A percentile compares a stretch with the other conserved stretches of the same genome.
Evolutionary conservation across 2,113 vertebrate species (phyloP).

Genomic region (Albula glossodonta): DNA sequence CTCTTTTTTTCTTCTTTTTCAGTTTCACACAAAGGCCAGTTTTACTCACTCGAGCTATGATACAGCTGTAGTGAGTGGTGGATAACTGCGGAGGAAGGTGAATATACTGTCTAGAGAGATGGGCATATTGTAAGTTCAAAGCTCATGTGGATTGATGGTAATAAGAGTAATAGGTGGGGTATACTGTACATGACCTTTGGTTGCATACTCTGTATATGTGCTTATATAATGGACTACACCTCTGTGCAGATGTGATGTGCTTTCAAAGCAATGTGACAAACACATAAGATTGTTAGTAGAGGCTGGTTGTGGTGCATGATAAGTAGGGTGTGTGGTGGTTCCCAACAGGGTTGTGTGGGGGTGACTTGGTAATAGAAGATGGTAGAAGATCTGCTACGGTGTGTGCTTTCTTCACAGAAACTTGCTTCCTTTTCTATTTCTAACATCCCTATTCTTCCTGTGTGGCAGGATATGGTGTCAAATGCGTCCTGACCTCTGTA

Average conservation of each 20-base stretch:
- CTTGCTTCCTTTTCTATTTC: conserved; percentile 6
- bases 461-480: conserved; percentile 23
- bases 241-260: not conserved
- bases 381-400: not conserved
- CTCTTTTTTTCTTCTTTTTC: not conserved
- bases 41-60: too few species aligned
- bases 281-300: not conserved
- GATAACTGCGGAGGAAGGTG: too few species aligned
- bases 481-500: conserved; percentile 53
- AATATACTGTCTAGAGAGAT: too few species aligned
- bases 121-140: too few species aligned
- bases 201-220: too few species aligned
- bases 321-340: not conserved
- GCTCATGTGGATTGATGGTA: too few species aligned
- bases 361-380: not conserved
- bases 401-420: not conserved
- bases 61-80: too few species aligned
- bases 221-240: too few species aligned
- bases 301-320: not conserved
- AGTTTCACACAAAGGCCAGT: not conserved
- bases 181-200: too few species aligned
- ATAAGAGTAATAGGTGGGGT: too few species aligned
- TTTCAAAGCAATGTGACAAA: not conserved
- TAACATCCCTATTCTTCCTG: not conserved
- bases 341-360: not conserved